These are phyloP conservation scores for Vandiemenella viatica DNA, from an alignment of 2,888 invertebrate genomes.

Conservation along the genomic window DNA sequence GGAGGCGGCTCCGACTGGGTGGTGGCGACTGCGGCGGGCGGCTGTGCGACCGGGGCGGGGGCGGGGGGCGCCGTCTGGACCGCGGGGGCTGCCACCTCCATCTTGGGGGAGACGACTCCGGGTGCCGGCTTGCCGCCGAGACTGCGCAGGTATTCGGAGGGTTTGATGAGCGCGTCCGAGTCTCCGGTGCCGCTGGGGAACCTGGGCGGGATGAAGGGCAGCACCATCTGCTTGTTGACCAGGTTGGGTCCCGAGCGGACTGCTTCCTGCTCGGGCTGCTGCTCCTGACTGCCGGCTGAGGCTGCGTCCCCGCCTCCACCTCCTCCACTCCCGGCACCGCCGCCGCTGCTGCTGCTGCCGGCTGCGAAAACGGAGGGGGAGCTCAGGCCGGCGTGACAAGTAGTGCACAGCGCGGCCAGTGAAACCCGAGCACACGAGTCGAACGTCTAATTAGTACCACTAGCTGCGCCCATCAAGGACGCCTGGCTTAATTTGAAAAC, in stretches of 20 bases:
- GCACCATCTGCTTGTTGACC: constrained; percentile 70
- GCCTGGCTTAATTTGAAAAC: too few relatives aligned
- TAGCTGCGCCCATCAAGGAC: too few relatives aligned
- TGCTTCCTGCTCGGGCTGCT: not conserved
- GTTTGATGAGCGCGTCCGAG: constrained; percentile 75
- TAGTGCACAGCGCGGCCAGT: too few relatives aligned
- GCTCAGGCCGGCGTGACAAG: too few relatives aligned
- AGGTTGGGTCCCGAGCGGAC: constrained; percentile 27
- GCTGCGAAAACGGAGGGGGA: not conserved
- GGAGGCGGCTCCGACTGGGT: not conserved
- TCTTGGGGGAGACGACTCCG: not conserved
- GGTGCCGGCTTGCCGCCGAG: constrained; percentile 37
- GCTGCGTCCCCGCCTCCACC: not conserved
- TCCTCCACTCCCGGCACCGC: not conserved
- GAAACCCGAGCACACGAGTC: too few relatives aligned
- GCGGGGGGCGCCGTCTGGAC: not conserved
- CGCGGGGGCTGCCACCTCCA: constrained; percentile 7
- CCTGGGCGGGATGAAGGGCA: constrained; percentile 83
- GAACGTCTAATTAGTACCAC: too few relatives aligned
- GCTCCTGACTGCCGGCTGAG: not conserved
- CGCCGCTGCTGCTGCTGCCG: not conserved
- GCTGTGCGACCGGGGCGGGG: not conserved
- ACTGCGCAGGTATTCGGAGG: constrained; percentile 79
- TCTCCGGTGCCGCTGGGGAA: constrained; percentile 58
- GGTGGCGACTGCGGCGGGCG: not conserved